Base-by-base conservation (phyloP, 2,888 invertebrate genomes). In the Linnaemya tessellans region DNA sequence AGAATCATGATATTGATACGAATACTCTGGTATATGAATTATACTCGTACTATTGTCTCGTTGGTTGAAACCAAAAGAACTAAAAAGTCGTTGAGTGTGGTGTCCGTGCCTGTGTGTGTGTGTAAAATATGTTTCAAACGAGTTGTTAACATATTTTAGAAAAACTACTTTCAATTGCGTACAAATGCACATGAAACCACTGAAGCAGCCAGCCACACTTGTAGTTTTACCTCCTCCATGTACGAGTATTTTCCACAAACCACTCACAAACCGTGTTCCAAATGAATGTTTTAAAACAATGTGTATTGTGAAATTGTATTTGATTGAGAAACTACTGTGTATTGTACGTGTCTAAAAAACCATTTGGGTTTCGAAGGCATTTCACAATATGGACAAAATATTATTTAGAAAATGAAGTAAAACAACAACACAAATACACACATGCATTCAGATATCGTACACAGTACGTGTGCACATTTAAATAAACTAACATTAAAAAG, bases 331-430 rank as follows among this genome's bases (percentile, higher is more conserved):
- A 83, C 58, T 78, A 78, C 11, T 51, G 20, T 73, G 49, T 41
- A 25, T 58, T 58, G 51, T 54, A 83, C 78, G 78, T 83, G 83
- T 62, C 83, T 78, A 67, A 65, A 41, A 70, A 75, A 35, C 80
- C 80, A 67, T 51, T 67, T 74, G 74, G 22, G 38, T 60, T 60
- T 67, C 38, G 30, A 60, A 30, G 13, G 38, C n/a, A 65, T 46
- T 75, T 30, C 43, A 75, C 43, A 18, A 43, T 54, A 54, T 43
- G 41, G 43, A 77, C 46, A 0, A 46, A 11, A 30, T 15, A 51
- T 10, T 20, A 25, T n/a, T 49, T 10, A 35, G 15, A 15, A 49
- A 58, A 46, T 41, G 18, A 58, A 71, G 25, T 18, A 7, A 38
- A 49, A 49, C n/a, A 38, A 22, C n/a, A 35, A 35, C 30, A 43